Conservation (phyloP, 2,888 invertebrate species). For the Geotrupes spiniger region DNA sequence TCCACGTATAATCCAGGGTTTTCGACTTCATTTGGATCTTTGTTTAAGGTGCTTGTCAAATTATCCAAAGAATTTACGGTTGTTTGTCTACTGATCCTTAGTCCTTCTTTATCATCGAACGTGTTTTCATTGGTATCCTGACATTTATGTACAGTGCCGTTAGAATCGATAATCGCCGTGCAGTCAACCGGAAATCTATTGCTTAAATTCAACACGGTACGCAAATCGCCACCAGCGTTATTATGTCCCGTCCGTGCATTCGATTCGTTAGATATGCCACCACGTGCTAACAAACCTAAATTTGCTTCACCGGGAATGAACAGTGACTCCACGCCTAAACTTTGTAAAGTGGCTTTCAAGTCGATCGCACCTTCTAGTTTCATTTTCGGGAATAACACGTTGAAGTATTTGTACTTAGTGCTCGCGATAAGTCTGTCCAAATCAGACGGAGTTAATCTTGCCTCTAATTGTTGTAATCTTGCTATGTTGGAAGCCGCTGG, state of each 20-base stretch:
- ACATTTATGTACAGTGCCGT: constrained; percentile 32
- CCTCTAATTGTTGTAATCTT: constrained; percentile 53
- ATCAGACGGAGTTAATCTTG: constrained; percentile 50
- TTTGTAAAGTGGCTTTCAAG: constrained; percentile 55
- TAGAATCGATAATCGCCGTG: constrained; percentile 35
- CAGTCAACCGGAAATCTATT: constrained; percentile 35
- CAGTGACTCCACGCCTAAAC: constrained; percentile 61
- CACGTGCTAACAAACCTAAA: constrained; percentile 62
- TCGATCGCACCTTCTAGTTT: constrained; percentile 60
- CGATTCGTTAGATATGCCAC: constrained; percentile 28
- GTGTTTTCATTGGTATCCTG: constrained; percentile 29
- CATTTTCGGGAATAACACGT: constrained; percentile 70
- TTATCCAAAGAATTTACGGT: constrained; percentile 36
- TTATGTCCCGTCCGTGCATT: constrained; percentile 5
- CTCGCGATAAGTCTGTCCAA: constrained; percentile 54
- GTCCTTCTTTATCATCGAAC: constrained; percentile 41
- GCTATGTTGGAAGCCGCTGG: constrained; percentile 55
- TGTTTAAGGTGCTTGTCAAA: constrained; percentile 36
- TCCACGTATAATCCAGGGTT: constrained; percentile 65
- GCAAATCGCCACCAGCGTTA: background rate
- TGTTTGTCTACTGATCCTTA: constrained; percentile 39
- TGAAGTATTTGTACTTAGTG: constrained; percentile 51
- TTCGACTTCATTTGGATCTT: constrained; percentile 38
- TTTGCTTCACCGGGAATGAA: constrained; percentile 63
- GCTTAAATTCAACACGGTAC: constrained; percentile 32